A percentile compares a stretch with the other conserved stretches of the same genome.
phyloP scores from a whole-genome alignment of 2,113 vertebrate species.

The Pholis gunnellus region DNA sequence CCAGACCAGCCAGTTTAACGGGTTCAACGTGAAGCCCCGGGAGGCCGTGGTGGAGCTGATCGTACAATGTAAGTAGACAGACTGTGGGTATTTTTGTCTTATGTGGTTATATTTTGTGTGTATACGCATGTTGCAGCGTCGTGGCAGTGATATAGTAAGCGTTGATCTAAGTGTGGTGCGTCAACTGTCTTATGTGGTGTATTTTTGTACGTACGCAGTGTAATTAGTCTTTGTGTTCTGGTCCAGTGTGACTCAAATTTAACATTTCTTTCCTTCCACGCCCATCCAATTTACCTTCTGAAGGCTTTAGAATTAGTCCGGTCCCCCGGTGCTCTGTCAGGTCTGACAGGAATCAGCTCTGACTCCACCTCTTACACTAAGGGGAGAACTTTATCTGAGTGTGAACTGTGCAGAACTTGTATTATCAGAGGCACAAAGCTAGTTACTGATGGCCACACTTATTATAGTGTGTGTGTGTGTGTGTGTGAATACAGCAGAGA shows the following conservation, averaged over 20 bases:
- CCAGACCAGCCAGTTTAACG: conserved; percentile 98
- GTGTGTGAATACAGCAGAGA: conserved; percentile 1
- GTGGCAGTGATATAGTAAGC: not conserved
- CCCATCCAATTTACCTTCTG: conserved; percentile 60
- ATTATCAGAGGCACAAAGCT: conserved; percentile 51
- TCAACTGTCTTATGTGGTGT: conserved; percentile 17
- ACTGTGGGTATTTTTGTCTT: conserved; percentile 7
- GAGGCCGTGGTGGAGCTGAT: conserved; percentile 97
- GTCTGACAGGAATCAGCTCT: conserved; percentile 38
- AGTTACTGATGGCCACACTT: conserved; percentile 32
- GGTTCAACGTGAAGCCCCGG: conserved; percentile 96
- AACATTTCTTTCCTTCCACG: conserved; percentile 52
- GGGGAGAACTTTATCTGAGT: conserved; percentile 43
- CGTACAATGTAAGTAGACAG: conserved; percentile 94
- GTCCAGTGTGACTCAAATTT: conserved; percentile 50
- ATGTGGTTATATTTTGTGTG: not conserved
- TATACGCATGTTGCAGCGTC: conserved; percentile 2
- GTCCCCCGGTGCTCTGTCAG: conserved; percentile 38
- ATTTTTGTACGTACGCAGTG: conserved; percentile 20
- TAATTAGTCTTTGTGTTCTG: conserved; percentile 57
- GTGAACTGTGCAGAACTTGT: conserved; percentile 50
- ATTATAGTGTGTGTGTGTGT: conserved; percentile 16
- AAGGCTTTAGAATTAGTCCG: conserved; percentile 59
- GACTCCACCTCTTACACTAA: conserved; percentile 35
- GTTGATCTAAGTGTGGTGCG: not conserved